Base-by-base conservation (phyloP, 1,140 invertebrate genomes). In the Cydia pomonella region DNA sequence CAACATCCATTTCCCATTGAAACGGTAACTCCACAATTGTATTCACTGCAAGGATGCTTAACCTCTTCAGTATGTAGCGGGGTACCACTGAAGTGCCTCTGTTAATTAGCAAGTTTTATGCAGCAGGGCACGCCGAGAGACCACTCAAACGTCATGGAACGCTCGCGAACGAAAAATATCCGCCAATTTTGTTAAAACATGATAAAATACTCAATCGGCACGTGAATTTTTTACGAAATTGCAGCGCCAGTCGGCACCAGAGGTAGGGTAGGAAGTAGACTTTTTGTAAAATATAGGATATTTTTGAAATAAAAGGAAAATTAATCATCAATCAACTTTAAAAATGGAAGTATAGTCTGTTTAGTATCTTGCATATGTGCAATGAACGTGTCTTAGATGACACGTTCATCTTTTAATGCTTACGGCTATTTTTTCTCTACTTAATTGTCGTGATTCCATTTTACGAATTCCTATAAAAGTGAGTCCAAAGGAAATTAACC, bases 31-130 rank as follows among this genome's bases (percentile, higher is more conserved):
- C 53, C 9, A 9, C 6, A 23, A 21, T 50, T 59, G 21, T 23
- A 59, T 59, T 21, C 53, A 12, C 1, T 59, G n/a, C 53, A 59
- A 23, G 53, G 53, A 59, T 59, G 53, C 53, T 53, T 53, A 21
- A 50, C 5, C 53, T 59, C 9, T 59, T 59, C 53, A 59, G 2
- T 12, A 4, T 23, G 53, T 66, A 73, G 64, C 21, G 25, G 73
- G 75, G 81, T 79, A 59, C 18, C 9, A 59, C 7, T 53, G 16
- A 23, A 59, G 53, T 12, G n/a, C n/a, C 47, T 47, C 76, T 78
- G 79, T 64, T 83, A 80, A 83, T 83, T 83, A 81, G 77, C 63
- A 77, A 81, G 78, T 77, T 83, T 78, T 76, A 82, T 82, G 77
- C 77, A 77, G 76, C 72, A 72, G 72, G 72, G 29, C 77, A 50